Base-by-base conservation (phyloP, 1,140 invertebrate genomes). In the Pogonomyrmex californicus region DNA sequence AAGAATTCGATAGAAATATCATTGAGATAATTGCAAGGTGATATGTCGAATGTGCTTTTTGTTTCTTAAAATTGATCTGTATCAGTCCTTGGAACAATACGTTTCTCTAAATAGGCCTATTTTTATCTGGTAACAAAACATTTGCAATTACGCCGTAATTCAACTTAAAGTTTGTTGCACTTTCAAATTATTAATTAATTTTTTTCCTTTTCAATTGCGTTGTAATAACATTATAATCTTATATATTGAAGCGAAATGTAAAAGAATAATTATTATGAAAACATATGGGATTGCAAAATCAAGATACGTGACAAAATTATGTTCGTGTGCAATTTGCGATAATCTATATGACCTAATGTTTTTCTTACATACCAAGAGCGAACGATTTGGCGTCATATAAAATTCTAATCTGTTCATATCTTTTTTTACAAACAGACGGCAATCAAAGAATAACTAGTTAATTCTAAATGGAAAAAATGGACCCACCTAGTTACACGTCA, bases 401-500 rank as follows among this genome's bases (percentile, higher is more conserved):
- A 41, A 65, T 65, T n/a, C 6, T 54, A 71, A 71, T 41, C 54
- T 4, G 54, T 60, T 12, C 51, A 12, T 44, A 1, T 36, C 4
- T 75, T 3, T 88, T 76, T 1, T 82, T 87, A 4, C n/a, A 79
- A 62, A 23, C 65, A 83, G 58, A 51, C 1, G 12, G 5, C 49
- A 62, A 65, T 68, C 54, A 58, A 41, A 17, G 14, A 12, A 9
- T 17, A 36, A 33, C 36, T 36, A 41, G 4, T 9, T 17, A 6
- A 41, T n/a, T 14, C 0, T 51, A 1, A 4, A 90, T 89, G 87
- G 58, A 75, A 0, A 90, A 88, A 83, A 56, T 85, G 81, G 49
- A 88, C 0, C 71, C n/a, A 62, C 87, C 73, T 14, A 89, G 89
- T 78, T 90, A 58, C 12, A 56, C 38, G 3, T 82, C 91, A 49